These are phyloP conservation scores for Turritopsis rubra DNA, from an alignment of 30 jellyfish, hydroid and myxozoan species.

Conservation along the genomic window DNA sequence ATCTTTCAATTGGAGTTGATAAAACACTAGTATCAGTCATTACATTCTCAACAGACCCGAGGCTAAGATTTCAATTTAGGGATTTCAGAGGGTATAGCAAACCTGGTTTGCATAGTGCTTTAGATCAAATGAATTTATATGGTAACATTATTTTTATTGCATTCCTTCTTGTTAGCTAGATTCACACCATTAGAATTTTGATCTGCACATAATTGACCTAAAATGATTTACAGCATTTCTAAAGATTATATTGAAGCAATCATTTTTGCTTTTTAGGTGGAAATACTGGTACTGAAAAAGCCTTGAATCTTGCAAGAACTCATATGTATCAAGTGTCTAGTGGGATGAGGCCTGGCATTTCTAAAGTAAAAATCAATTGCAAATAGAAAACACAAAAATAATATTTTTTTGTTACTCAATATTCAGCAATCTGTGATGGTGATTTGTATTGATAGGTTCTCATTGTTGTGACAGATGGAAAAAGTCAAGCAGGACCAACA, in stretches of 20 bases:
- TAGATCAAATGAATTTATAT: conserved; percentile 27
- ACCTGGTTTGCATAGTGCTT: conserved; percentile 37
- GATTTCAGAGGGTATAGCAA: conserved; percentile 46
- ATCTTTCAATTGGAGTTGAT: conserved; percentile 34
- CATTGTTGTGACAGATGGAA: conserved; percentile 44
- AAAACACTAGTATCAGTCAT: conserved; percentile 60
- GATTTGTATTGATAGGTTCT: conserved; percentile 14
- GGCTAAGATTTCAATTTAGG: conserved; percentile 39
- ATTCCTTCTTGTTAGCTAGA: neutral
- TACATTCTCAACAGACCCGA: conserved; percentile 50
- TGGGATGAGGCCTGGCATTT: conserved; percentile 20
- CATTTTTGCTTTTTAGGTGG: conserved; percentile 27
- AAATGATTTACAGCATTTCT: no score
- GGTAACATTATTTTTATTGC: neutral
- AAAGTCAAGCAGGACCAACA: conserved; percentile 42
- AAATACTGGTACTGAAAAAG: conserved; percentile 22
- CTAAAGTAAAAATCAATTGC: conserved; percentile 17
- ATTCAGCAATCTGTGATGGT: no score
- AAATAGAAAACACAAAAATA: neutral
- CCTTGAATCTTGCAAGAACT: conserved; percentile 28
- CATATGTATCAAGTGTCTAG: conserved; percentile 1
- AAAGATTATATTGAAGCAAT: no score
- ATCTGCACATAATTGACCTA: no score
- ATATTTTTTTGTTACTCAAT: neutral
- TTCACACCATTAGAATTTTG: neutral